Percentiles rank a stretch among this genome's conserved stretches.
Evolutionary conservation across 2,797 vertebrate species (phyloP).

Genomic region (Pseudocheirus occidentalis): DNA sequence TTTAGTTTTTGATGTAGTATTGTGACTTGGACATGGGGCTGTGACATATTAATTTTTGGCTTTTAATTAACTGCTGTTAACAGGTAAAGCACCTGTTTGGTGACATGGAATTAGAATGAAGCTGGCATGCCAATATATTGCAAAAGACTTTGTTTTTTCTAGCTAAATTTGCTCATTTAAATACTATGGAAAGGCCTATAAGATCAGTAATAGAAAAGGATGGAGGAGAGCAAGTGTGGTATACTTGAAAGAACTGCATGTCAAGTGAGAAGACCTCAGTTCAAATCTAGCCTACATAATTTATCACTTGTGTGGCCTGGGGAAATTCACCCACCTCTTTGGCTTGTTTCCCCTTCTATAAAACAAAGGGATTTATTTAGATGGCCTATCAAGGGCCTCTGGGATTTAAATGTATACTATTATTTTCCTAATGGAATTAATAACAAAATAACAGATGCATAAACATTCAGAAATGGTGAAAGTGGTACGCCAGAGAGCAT

Average conservation of each 20-base stretch:
- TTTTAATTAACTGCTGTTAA: constrained; percentile 3
- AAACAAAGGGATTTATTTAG: neutral
- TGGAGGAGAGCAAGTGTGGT: neutral
- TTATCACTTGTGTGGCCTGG: neutral
- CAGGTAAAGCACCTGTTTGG: neutral
- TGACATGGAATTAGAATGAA: neutral
- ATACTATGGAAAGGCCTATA: neutral
- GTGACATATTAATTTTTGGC: neutral
- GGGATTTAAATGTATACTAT: neutral
- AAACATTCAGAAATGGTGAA: neutral
- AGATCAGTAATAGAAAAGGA: neutral
- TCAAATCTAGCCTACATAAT: neutral
- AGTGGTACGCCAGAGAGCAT: neutral
- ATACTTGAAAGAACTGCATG: neutral
- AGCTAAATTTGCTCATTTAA: neutral
- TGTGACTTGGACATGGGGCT: neutral
- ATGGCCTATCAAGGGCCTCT: neutral
- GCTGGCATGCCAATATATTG: neutral
- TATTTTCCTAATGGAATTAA: neutral
- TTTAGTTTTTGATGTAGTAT: neutral
- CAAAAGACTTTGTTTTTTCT: neutral
- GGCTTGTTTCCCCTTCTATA: neutral
- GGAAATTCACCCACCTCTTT: neutral
- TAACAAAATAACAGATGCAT: neutral
- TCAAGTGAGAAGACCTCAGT: neutral